Evolutionary conservation across 2,797 vertebrate genomes (phyloP).

Genomic region (Brachyrhaphis roseni): DNA sequence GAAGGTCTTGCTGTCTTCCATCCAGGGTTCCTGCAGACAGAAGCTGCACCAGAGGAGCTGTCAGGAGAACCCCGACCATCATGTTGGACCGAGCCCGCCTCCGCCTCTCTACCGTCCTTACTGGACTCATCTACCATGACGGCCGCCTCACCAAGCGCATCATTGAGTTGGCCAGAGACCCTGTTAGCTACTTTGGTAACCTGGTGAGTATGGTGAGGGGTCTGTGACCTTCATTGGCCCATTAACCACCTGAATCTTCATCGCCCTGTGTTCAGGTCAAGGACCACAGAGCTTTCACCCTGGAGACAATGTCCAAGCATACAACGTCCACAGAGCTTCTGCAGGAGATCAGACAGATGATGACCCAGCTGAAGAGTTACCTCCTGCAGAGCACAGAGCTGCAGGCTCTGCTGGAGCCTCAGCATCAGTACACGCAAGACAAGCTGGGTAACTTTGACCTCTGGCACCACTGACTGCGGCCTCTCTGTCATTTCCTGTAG

Average conservation of each 20-base stretch:
- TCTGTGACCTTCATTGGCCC: background rate
- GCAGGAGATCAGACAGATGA: conserved; percentile 97
- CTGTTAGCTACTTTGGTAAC: conserved; percentile 91
- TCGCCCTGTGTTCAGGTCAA: conserved; percentile 72
- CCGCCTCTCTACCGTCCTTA: conserved; percentile 89
- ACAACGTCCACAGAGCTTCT: conserved; percentile 92
- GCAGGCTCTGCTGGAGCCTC: conserved; percentile 84
- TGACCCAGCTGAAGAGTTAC: conserved; percentile 98
- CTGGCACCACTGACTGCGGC: background rate
- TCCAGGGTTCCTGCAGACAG: conserved; percentile 48
- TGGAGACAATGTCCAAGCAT: conserved; percentile 93
- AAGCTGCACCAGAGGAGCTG: conserved; percentile 32
- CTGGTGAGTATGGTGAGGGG: conserved; percentile 69
- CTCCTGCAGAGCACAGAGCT: conserved; percentile 94
- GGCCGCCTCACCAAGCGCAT: conserved; percentile 91
- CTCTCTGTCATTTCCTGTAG: conserved; percentile 3
- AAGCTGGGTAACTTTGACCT: conserved; percentile 84
- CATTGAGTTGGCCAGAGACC: conserved; percentile 91
- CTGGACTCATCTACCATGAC: conserved; percentile 88
- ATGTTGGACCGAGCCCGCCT: conserved; percentile 89
- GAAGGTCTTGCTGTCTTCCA: background rate
- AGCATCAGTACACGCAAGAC: conserved; percentile 81
- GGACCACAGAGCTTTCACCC: conserved; percentile 91
- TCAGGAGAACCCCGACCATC: conserved; percentile 83
- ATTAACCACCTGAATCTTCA: background rate